A percentile compares a stretch with the other conserved stretches of the same genome.
These are phyloP conservation scores for Solenodon paradoxus DNA, from an alignment of 2,113 vertebrate genomes.

Conservation along the genomic window DNA sequence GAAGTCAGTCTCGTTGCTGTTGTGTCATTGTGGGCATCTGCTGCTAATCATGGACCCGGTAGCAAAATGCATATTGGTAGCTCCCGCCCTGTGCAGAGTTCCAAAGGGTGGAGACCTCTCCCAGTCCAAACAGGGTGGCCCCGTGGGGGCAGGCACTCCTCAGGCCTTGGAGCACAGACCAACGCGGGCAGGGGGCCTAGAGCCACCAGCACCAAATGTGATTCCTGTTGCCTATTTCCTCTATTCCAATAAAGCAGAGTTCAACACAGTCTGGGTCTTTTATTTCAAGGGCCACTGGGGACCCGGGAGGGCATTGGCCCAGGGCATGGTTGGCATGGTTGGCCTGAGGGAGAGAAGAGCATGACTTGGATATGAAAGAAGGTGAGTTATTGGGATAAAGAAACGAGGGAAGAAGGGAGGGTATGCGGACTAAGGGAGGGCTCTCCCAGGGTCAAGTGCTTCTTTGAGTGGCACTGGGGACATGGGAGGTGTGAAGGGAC, in stretches of 20 bases:
- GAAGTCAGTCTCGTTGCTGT: conserved; percentile 71
- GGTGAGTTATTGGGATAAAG: background rate
- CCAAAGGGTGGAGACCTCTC: conserved; percentile 19
- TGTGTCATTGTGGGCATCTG: conserved; percentile 71
- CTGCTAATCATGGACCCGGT: conserved; percentile 71
- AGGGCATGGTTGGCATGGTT: background rate
- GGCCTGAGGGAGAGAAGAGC: background rate
- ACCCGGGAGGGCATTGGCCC: background rate
- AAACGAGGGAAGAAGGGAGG: background rate
- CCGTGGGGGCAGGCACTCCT: background rate
- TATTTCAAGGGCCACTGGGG: conserved; percentile 20
- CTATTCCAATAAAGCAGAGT: conserved; percentile 84
- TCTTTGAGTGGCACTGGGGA: too few species aligned
- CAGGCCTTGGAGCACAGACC: background rate
- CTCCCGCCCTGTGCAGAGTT: background rate
- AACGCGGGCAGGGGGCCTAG: background rate
- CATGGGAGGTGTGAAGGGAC: rapidly evolving
- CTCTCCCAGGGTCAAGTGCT: background rate
- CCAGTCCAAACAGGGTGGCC: background rate
- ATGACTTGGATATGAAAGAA: background rate
- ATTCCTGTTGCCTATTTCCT: conserved; percentile 79
- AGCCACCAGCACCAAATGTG: conserved; percentile 60
- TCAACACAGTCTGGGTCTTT: conserved; percentile 71
- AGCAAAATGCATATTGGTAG: conserved; percentile 29
- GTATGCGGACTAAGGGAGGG: background rate